Evolutionary conservation across 2,888 invertebrate genomes (phyloP), one percentile per base, ranked within the genome.

Genomic region (Calameuta pallipes): DNA sequence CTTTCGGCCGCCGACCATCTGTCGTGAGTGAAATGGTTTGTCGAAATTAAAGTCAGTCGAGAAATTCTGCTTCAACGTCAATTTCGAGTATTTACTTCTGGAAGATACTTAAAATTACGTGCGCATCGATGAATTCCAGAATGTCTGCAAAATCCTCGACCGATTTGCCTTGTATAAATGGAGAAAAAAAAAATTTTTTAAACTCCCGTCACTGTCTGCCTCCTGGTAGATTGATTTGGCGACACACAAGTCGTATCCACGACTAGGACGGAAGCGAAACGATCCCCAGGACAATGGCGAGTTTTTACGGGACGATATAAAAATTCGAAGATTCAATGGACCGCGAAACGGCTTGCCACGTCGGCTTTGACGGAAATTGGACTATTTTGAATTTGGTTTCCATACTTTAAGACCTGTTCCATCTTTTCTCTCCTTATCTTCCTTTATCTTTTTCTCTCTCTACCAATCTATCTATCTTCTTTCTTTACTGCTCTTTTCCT

Each of bases 21-120:
- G 91, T 90, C 90, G 89, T 81, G 23, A 80, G 79, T 87, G 87
- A 89, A 90, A 90, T 89, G 88, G 88, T 89, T 90, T 88, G 89
- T 89, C 87, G 87, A 88, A 90, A 90, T 91, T 90, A 87, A 90
- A 91, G 90, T 91, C 90, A 90, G 90, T 89, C 88, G 90, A 91
- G 88, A 71, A 56, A 56, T 56, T 56, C 56, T 9, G 23, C 23
- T 56, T 23, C 56, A 23, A 23, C 56, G 56, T 56, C 23, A 56
- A 56, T 56, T 56, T 56, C 56, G 23, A 56, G 56, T 15, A 56
- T 56, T 56, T 56, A 23, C 56, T 56, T 56, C 36, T 56, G 56
- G 9, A 23, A 56, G 56, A 15, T 23, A 56, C 56, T 56, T 9
- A 23, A 9, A 23, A 3, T 56, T 23, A 56, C 56, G 56, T 56